phyloP scores from a whole-genome alignment of 2,888 invertebrate genomes.

The Stenichneumon culpator region DNA sequence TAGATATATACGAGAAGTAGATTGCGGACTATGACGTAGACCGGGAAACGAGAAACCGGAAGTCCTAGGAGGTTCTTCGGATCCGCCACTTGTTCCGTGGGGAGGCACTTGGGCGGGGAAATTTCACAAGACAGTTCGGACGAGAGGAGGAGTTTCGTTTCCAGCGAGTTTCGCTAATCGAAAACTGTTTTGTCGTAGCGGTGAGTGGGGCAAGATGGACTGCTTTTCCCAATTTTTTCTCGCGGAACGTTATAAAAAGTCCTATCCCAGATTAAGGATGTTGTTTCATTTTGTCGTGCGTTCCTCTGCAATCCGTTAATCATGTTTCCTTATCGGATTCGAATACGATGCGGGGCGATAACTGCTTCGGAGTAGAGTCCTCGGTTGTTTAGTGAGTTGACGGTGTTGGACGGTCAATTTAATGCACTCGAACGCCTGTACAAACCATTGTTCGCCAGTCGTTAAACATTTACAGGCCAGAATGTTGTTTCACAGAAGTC shows the following conservation, averaged over 20 bases:
- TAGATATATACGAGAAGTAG: neutral
- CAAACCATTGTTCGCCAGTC: neutral
- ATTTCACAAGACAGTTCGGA: slow-evolving; percentile 7
- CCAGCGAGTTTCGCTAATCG: neutral
- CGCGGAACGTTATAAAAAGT: no score
- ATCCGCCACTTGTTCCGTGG: slow-evolving; percentile 8
- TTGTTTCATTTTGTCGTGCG: no score
- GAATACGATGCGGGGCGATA: no score
- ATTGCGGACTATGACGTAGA: neutral
- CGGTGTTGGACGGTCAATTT: neutral
- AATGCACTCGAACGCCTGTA: neutral
- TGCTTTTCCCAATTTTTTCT: no score
- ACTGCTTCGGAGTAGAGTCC: neutral
- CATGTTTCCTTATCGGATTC: no score
- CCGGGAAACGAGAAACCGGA: slow-evolving; percentile 20
- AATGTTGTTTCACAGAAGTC: neutral
- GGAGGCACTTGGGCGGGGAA: neutral
- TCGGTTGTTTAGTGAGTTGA: neutral
- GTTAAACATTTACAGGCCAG: neutral
- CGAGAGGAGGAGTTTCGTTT: neutral
- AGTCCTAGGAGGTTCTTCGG: slow-evolving; percentile 29
- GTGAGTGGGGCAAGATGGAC: no score
- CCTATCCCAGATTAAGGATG: no score
- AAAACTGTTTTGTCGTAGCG: neutral
- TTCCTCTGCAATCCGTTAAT: no score